These are phyloP conservation scores for Sebastes variabilis DNA, from an alignment of 2,797 vertebrate genomes.

Conservation along the genomic window DNA sequence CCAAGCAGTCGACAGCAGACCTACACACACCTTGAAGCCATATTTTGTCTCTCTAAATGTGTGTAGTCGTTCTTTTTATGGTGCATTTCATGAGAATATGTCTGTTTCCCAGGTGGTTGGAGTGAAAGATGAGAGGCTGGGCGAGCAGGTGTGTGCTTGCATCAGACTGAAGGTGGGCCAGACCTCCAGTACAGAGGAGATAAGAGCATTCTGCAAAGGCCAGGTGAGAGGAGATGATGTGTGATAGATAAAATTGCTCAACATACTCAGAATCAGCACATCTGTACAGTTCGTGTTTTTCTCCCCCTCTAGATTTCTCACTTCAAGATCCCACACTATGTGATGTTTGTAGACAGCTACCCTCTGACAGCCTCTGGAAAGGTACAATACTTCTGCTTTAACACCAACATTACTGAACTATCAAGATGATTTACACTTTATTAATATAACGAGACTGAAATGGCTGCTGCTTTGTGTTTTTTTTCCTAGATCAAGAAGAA, in stretches of 20 bases:
- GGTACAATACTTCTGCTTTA: rapidly evolving
- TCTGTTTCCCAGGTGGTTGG: constrained; percentile 86
- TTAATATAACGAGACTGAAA: too few relatives aligned
- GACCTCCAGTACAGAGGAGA: constrained; percentile 81
- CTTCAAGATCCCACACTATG: too few relatives aligned
- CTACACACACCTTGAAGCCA: background rate
- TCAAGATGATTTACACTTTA: too few relatives aligned
- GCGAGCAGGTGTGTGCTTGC: constrained; percentile 92
- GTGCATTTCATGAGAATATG: background rate
- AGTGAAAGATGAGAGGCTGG: constrained; percentile 87
- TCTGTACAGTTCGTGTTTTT: too few relatives aligned
- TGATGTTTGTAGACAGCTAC: too few relatives aligned
- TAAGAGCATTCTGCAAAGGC: constrained; percentile 89
- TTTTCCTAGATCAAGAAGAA: too few relatives aligned
- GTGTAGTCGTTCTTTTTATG: background rate
- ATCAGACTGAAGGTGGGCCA: constrained; percentile 80
- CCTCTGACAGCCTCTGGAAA: too few relatives aligned
- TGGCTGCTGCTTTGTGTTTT: too few relatives aligned
- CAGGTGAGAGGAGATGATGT: constrained; percentile 79
- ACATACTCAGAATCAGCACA: background rate
- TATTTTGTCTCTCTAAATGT: background rate
- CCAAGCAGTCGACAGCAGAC: background rate
- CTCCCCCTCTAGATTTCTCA: too few relatives aligned
- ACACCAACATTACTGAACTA: too few relatives aligned
- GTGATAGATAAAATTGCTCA: background rate